Conservation (phyloP, 2,113 vertebrate species). For the Glaucidium brasilianum region DNA sequence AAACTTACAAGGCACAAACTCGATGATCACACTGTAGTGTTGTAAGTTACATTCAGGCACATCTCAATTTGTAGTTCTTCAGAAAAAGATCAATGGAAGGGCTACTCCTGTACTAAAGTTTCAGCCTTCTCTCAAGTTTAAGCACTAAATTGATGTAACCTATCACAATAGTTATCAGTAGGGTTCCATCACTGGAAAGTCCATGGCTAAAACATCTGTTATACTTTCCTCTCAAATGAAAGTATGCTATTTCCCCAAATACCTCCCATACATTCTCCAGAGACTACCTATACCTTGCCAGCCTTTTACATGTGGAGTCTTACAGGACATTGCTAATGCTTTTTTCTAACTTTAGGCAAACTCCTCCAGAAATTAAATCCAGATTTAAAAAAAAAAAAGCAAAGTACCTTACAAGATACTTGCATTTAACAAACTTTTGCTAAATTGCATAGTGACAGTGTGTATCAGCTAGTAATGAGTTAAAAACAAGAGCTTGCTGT, state of each 20-base stretch:
- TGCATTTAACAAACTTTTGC: slow-evolving; percentile 31
- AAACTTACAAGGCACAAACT: slow-evolving; percentile 79
- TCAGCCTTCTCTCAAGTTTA: slow-evolving; percentile 34
- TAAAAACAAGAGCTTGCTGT: slow-evolving; percentile 49
- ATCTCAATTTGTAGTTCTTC: slow-evolving; percentile 5
- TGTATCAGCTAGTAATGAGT: slow-evolving; percentile 8
- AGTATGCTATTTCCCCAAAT: not conserved
- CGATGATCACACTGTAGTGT: slow-evolving; percentile 45
- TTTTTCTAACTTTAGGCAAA: slow-evolving; percentile 30
- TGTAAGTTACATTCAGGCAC: slow-evolving; percentile 55
- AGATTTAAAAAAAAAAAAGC: not conserved
- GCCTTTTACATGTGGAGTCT: slow-evolving; percentile 4
- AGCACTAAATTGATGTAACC: slow-evolving; percentile 10
- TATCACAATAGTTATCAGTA: not conserved
- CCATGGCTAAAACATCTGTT: not conserved
- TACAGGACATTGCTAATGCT: not conserved
- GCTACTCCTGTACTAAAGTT: slow-evolving; percentile 8
- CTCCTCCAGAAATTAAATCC: slow-evolving; percentile 30
- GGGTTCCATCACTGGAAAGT: not conserved
- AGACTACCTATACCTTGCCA: slow-evolving; percentile 19
- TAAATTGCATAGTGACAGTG: slow-evolving; percentile 68
- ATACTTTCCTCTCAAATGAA: not conserved
- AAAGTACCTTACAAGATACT: not conserved
- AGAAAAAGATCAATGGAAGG: slow-evolving; percentile 10
- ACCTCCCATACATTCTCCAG: not conserved